These are phyloP conservation scores for Bombus sibiricus DNA, from an alignment of 1,140 invertebrate genomes.

Conservation along the genomic window DNA sequence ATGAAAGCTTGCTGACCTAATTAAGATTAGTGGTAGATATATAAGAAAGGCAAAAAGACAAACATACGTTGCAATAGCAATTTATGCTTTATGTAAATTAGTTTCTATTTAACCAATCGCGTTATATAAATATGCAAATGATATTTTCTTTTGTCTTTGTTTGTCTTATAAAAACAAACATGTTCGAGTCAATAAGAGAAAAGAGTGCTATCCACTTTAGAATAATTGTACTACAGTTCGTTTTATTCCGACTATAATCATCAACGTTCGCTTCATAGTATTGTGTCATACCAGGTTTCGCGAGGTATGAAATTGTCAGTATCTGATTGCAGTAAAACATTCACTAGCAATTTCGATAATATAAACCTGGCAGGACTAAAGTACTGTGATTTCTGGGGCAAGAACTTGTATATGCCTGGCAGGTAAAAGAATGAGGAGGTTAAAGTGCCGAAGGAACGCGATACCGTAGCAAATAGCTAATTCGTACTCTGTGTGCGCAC, in stretches of 20 bases:
- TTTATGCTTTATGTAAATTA: no score
- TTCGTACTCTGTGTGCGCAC: conserved; percentile 66
- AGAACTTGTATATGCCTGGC: conserved; percentile 59
- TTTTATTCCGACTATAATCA: not conserved
- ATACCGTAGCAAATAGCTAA: conserved; percentile 72
- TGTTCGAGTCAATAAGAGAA: not conserved
- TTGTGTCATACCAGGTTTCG: conserved; percentile 21
- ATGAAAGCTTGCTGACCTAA: not conserved
- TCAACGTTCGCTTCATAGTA: not conserved
- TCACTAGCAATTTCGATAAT: conserved; percentile 68
- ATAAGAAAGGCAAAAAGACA: not conserved
- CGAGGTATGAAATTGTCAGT: conserved; percentile 37
- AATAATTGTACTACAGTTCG: not conserved
- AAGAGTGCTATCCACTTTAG: not conserved
- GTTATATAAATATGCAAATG: no score
- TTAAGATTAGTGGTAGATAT: not conserved
- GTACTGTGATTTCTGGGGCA: conserved; percentile 67
- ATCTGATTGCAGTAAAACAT: conserved; percentile 51
- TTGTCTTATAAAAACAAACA: not conserved
- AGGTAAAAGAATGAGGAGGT: conserved; percentile 66
- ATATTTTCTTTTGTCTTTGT: no score
- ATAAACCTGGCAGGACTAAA: conserved; percentile 52
- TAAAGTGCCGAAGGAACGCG: conserved; percentile 67
- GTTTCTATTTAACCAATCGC: no score
- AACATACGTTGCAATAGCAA: no score